Base-by-base conservation (phyloP, 2,797 vertebrate genomes). In the Sebastolobus alascanus region DNA sequence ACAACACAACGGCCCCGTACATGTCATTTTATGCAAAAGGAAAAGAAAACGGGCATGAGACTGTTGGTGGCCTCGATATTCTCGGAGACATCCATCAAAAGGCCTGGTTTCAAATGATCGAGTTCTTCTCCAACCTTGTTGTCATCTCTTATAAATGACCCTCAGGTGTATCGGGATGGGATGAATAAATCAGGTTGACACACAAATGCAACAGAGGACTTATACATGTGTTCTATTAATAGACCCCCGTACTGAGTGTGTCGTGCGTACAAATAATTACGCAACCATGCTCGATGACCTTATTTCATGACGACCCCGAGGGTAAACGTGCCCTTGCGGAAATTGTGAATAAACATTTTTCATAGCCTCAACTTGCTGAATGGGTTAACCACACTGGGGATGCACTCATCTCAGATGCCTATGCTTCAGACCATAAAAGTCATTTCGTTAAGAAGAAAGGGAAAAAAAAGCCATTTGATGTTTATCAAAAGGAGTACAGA, bases 151-250 rank as follows among this genome's bases (percentile, higher is more conserved):
- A 91, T 89, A 85, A 93, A 95, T 89, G 89, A 92, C 85, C 86
- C 75, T 52, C 80, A 84, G 87, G 88, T 87, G 89, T 82, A 85
- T 89, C 79, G 69, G 64, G 80, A 91, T 82, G 52, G 68, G 76
- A 84, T 56, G 77, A 89, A 93, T 94, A 91, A 94, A 94, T 94
- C 90, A 93, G 84, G 67, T 27, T 81, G 92, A 92, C 90, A 92
- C 55, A 85, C 77, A 75, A 69, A n/a, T 70, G 78, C 69, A 81
- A 84, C 73, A 89, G 80, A 80, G 66, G 75, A 86, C 73, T 89
- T 79, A 85, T 74, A 89, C 77, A 52, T 55, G 54, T 37, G 43
- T 35, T 77, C 87, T 91, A 88, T 83, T 81, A 84, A 90, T 92
- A 89, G 89, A 80, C 68, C 52, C 18, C 43, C 7, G 22, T 31